phyloP scores from a whole-genome alignment of 2,113 vertebrate species.

The Maccullochella peelii region DNA sequence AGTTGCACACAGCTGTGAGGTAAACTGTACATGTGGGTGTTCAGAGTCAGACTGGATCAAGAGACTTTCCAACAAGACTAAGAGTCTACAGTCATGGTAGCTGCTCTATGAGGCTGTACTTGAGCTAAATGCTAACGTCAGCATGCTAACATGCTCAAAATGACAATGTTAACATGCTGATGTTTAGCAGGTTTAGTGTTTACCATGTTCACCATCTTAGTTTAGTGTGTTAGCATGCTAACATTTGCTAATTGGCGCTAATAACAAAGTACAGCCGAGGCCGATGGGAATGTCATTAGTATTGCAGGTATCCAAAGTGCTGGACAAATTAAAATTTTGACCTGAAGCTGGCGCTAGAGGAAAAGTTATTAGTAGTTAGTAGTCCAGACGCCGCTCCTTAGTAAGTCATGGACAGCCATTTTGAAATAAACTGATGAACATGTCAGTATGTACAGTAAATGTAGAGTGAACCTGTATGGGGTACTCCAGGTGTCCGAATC shows the following conservation, averaged over 20 bases:
- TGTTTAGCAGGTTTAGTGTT: not conserved
- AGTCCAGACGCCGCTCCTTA: too few species aligned
- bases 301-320: not conserved
- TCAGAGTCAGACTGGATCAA: too few species aligned
- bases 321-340: not conserved
- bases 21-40: too few species aligned
- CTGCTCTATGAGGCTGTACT: not conserved
- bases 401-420: not conserved
- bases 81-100: too few species aligned
- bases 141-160: too few species aligned
- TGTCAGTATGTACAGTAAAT: not conserved
- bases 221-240: not conserved
- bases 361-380: not conserved
- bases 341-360: not conserved
- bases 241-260: not conserved
- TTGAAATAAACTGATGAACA: not conserved
- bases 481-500: constrained; percentile 90
- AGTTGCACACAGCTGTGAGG: too few species aligned
- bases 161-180: not conserved
- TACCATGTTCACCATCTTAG: not conserved
- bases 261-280: not conserved
- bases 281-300: not conserved
- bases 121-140: not conserved
- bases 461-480: constrained; percentile 87
- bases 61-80: too few species aligned